Evolutionary conservation across 2,113 vertebrate genomes (phyloP).

Genomic region (Kryptolebias marmoratus): DNA sequence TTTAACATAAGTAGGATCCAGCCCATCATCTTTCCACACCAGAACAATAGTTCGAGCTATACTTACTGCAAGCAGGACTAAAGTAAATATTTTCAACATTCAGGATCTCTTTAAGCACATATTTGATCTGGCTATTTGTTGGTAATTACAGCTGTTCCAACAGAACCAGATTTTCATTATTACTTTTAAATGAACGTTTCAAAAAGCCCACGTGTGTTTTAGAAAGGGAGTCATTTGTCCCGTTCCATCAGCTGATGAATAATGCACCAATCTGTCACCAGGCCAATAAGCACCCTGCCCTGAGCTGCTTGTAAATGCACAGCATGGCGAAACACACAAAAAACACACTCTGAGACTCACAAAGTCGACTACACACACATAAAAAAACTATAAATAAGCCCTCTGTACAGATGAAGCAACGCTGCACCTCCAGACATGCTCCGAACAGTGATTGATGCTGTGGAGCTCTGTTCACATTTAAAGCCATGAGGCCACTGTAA

Average conservation of each 20-base stretch:
- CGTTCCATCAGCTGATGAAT: conserved; percentile 64
- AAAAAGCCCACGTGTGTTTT: conserved; percentile 13
- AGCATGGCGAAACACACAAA: conserved; percentile 19
- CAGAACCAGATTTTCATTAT: conserved; percentile 8
- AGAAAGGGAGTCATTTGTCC: conserved; percentile 56
- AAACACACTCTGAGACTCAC: conserved; percentile 15
- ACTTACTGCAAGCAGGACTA: background rate
- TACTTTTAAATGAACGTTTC: conserved; percentile 8
- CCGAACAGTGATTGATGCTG: conserved; percentile 69
- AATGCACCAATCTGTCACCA: conserved; percentile 54
- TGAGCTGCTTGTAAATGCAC: conserved; percentile 46
- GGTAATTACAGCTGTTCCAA: background rate
- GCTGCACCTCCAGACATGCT: conserved; percentile 23
- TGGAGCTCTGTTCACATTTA: conserved; percentile 61
- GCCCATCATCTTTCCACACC: too few relatives aligned
- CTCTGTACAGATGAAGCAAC: conserved; percentile 4
- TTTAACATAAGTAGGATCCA: too few relatives aligned
- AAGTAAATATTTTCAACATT: background rate
- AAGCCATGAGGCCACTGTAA: conserved; percentile 59
- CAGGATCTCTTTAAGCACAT: background rate
- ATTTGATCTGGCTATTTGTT: background rate
- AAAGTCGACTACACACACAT: conserved; percentile 1
- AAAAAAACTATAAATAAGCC: conserved; percentile 25
- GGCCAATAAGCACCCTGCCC: conserved; percentile 60
- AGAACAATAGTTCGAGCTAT: background rate